Conservation (phyloP, 2,888 invertebrate genomes). For the Luffia ferchaultella region DNA sequence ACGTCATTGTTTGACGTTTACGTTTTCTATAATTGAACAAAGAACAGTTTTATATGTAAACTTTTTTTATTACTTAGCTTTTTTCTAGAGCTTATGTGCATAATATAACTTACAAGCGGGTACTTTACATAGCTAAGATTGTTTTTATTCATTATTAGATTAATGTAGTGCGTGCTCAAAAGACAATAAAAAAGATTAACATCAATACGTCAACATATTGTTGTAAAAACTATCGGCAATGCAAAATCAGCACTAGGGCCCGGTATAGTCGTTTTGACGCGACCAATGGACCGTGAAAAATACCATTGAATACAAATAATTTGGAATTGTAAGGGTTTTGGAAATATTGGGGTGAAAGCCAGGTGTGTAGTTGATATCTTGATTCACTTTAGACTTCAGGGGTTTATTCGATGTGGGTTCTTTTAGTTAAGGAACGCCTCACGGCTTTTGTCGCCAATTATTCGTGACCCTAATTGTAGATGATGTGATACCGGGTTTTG, state of each 20-base stretch:
- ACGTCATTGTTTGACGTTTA: no score
- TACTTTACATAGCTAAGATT: slow-evolving; percentile 1
- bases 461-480: slow-evolving; percentile 63
- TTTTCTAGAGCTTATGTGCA: no score
- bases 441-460: slow-evolving; percentile 58
- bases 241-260: slow-evolving; percentile 23
- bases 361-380: slow-evolving; percentile 60
- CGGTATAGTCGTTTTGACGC: background rate
- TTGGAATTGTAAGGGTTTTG: background rate
- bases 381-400: slow-evolving; percentile 50
- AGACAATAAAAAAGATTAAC: background rate
- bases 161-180: background rate
- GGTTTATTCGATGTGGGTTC: slow-evolving; percentile 49
- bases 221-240: slow-evolving; percentile 26
- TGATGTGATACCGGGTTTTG: slow-evolving; percentile 52
- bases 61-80: no score
- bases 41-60: no score
- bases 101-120: slow-evolving; percentile 4
- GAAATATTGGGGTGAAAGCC: slow-evolving; percentile 40
- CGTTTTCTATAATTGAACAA: no score
- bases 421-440: slow-evolving; percentile 43
- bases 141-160: no score
- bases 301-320: slow-evolving; percentile 36
- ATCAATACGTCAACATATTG: background rate
- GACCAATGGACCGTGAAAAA: slow-evolving; percentile 43